Evolutionary conservation across 1,140 invertebrate genomes (phyloP).

Genomic region (Aethina tumida): DNA sequence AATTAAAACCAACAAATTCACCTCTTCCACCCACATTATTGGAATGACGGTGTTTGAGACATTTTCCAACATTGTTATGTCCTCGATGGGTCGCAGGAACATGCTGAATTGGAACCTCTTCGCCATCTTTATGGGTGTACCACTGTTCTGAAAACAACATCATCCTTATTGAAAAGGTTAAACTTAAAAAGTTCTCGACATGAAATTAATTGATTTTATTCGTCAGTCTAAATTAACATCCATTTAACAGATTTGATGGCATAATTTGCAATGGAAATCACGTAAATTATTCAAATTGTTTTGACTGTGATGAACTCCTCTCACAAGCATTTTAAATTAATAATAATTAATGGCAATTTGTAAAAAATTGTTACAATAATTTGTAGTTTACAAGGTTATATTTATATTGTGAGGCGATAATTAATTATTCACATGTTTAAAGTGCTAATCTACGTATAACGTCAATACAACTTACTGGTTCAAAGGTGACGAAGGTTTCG

Average conservation of each 20-base stretch:
- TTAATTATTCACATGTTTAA: background rate
- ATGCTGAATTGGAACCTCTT: constrained; percentile 27
- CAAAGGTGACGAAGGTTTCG: constrained; percentile 21
- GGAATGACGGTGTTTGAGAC: constrained; percentile 20
- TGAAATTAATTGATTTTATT: too few species aligned
- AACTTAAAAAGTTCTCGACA: too few species aligned
- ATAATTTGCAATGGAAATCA: too few species aligned
- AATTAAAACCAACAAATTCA: too few species aligned
- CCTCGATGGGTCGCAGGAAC: constrained; percentile 20
- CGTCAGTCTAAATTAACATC: too few species aligned
- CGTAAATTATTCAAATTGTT: too few species aligned
- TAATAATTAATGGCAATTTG: too few species aligned
- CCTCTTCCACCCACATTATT: constrained; percentile 27
- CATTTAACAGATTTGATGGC: too few species aligned
- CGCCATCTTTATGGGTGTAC: constrained; percentile 17
- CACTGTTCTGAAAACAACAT: constrained; percentile 19
- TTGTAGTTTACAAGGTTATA: constrained; percentile 1
- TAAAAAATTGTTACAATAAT: too few species aligned
- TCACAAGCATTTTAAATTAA: too few species aligned
- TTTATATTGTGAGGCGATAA: background rate
- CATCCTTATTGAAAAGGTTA: too few species aligned
- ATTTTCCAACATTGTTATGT: constrained; percentile 19
- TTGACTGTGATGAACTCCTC: too few species aligned
- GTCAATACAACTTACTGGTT: constrained; percentile 24
- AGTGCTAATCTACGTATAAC: background rate